Conservation (phyloP, 2,888 invertebrate species). For the Oscheius sp. region DNA sequence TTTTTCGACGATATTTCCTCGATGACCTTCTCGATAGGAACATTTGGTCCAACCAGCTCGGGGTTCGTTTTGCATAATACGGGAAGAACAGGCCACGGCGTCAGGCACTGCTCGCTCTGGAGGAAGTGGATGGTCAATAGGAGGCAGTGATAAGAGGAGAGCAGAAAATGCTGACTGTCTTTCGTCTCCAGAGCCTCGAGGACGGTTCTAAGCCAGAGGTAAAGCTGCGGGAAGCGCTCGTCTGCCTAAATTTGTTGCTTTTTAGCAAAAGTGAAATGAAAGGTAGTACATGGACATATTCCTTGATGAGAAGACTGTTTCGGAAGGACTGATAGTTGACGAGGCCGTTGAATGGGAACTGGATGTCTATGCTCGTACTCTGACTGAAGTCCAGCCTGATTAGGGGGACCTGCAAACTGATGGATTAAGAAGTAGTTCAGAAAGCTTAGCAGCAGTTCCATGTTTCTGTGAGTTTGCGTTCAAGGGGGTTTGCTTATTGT, state of each 20-base stretch:
- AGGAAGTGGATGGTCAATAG: conserved; percentile 66
- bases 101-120: conserved; percentile 56
- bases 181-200: conserved; percentile 52
- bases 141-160: conserved; percentile 67
- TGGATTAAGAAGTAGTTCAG: not conserved
- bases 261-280: not conserved
- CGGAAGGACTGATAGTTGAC: conserved; percentile 51
- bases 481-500: too few species aligned
- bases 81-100: conserved; percentile 64
- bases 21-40: conserved; percentile 47
- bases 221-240: conserved; percentile 54
- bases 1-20: conserved; percentile 22
- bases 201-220: conserved; percentile 55
- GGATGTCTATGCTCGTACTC: conserved; percentile 58
- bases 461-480: not conserved
- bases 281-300: conserved; percentile 49
- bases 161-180: conserved; percentile 60
- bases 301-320: conserved; percentile 61
- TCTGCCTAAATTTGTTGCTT: conserved; percentile 51
- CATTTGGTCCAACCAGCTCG: conserved; percentile 44
- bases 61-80: conserved; percentile 59
- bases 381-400: conserved; percentile 48
- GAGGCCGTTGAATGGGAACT: conserved; percentile 43
- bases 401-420: conserved; percentile 50
- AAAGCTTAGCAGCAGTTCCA: too few species aligned